Conservation (phyloP, 2,113 vertebrate species). For the Sarotherodon lohbergeri region DNA sequence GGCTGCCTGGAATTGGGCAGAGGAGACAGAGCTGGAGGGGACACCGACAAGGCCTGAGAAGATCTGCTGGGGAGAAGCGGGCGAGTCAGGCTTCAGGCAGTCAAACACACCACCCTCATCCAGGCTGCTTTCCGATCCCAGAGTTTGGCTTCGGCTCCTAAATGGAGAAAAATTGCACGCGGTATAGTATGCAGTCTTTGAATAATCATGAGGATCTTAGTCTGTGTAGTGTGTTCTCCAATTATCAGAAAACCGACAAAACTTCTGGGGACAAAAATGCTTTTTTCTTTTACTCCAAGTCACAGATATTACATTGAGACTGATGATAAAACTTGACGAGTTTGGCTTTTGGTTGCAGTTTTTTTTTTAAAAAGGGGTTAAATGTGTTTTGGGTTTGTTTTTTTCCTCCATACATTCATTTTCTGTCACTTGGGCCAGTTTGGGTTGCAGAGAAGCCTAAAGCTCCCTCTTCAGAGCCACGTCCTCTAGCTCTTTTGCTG, state of each 20-base stretch:
- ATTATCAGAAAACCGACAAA: not conserved
- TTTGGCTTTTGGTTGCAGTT: not conserved
- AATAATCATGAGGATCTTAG: not conserved
- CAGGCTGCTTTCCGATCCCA: slow-evolving; percentile 86
- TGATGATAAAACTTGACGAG: fast-evolving
- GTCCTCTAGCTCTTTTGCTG: not conserved
- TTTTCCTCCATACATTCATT: no score
- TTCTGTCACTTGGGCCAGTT: no score
- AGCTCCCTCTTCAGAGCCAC: not conserved
- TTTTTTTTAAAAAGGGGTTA: not conserved
- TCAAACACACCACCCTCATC: slow-evolving; percentile 91
- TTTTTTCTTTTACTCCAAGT: not conserved
- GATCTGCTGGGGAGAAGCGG: slow-evolving; percentile 80
- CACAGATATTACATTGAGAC: not conserved
- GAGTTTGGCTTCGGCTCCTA: slow-evolving; percentile 87
- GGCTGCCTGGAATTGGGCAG: slow-evolving; percentile 82
- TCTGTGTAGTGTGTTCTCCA: not conserved
- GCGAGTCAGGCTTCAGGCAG: slow-evolving; percentile 85
- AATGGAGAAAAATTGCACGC: not conserved
- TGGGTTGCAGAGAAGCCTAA: not conserved
- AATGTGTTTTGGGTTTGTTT: not conserved
- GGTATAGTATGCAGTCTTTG: not conserved
- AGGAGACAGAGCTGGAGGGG: slow-evolving; percentile 75
- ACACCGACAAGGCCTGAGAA: slow-evolving; percentile 88
- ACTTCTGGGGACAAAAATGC: fast-evolving